Percentiles rank a stretch among this genome's conserved stretches.
These are phyloP conservation scores for Akabosia matsudoensis DNA, from an alignment of 1,140 invertebrate genomes.

Conservation along the genomic window DNA sequence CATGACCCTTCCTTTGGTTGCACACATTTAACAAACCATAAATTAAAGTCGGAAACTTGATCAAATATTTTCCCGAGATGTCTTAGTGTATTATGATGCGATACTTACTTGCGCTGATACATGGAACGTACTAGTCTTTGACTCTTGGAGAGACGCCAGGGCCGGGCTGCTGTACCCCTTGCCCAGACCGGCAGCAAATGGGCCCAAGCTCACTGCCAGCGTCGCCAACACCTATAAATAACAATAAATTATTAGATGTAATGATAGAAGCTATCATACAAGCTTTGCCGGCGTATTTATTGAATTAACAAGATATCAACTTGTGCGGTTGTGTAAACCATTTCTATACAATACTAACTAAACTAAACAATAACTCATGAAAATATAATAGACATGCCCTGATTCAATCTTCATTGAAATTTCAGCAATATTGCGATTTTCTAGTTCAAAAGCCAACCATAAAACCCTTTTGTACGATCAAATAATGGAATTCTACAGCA, in stretches of 20 bases:
- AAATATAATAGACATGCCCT: not conserved
- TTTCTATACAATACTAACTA: not conserved
- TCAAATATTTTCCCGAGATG: no score
- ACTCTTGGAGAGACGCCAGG: slow-evolving; percentile 72
- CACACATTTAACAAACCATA: not conserved
- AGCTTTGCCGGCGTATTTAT: no score
- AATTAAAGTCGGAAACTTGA: no score
- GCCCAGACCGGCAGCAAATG: slow-evolving; percentile 72
- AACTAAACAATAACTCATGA: not conserved
- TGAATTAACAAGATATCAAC: no score
- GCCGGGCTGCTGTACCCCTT: slow-evolving; percentile 81
- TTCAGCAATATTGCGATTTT: no score
- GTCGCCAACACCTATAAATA: slow-evolving; percentile 68
- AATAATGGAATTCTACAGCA: no score
- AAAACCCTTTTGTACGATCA: no score
- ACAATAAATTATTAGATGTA: not conserved
- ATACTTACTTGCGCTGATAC: slow-evolving; percentile 44
- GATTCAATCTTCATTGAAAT: no score
- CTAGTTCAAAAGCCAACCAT: no score
- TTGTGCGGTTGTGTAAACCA: no score
- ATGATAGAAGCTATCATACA: not conserved
- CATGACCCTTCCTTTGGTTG: slow-evolving; percentile 68
- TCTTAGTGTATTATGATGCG: no score
- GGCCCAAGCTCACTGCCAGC: slow-evolving; percentile 72
- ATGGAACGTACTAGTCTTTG: slow-evolving; percentile 41